Base-by-base conservation (phyloP, 2,888 invertebrate species). In the Megalurothrips usitatus region DNA sequence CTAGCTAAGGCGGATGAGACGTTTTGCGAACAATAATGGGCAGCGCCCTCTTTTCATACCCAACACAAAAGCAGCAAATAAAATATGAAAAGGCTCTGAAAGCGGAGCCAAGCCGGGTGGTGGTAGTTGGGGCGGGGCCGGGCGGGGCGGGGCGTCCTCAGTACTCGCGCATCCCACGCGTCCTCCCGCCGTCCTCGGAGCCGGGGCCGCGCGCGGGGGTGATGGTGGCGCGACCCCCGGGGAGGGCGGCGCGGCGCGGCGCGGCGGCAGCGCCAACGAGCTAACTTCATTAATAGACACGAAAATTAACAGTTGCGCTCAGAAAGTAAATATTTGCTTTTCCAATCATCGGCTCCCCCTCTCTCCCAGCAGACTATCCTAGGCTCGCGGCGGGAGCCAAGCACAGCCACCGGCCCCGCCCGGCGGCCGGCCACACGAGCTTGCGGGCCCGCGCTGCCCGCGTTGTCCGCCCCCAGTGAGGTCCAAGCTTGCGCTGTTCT, bases 241-340 rank as follows among this genome's bases (percentile, higher is more conserved):
- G 14, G 6, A 23, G n/a, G 23, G 68, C 11, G 23, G 23, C 9
- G 10, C 8, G 23, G 23, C 23, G 11, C 1, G 6, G 63, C 12
- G n/a, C 9, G 23, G 23, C 26, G 23, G 68, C 23, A 75, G 26
- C 26, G 68, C 68, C 58, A 43, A 43, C 34, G 14, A 14, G 14
- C 58, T 23, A 26, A 75, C 68, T 75, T 75, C 68, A 75, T 75
- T 75, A 75, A 75, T 75, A 26, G 26, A 26, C 68, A 23, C 68
- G 68, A 75, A 75, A 75, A 75, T 75, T 75, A 75, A 75, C 68
- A 75, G 68, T 75, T 11, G 23, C 23, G 58, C 58, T 17, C n/a
- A 17, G n/a, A n/a, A 58, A 58, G 68, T 75, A 75, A 75, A 75
- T 75, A 75, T 75, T 75, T 75, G 68, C 26, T 26, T 75, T 26